Base-by-base conservation (phyloP, 2,888 invertebrate genomes). In the Acanthosepion lycidas region DNA sequence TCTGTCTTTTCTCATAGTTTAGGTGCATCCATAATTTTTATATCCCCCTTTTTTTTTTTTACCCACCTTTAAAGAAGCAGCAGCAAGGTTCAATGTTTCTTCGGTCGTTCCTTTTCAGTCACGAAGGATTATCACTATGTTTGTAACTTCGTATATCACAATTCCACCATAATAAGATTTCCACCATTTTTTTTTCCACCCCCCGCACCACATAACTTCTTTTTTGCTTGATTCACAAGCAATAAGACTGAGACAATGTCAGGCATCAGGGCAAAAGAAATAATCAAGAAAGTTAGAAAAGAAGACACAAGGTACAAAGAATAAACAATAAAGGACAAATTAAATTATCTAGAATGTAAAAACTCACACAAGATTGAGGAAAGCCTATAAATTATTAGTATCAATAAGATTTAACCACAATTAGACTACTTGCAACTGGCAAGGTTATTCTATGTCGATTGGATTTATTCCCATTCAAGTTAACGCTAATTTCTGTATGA, bases 91-190 rank as follows among this genome's bases (percentile, higher is more conserved):
- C n/a, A n/a, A 33, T 78, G 78, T 78, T 33, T 78, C 33, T 78
- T 9, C 33, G 5, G 6, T n/a, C n/a, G n/a, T 78, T 78, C 33
- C 78, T n/a, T n/a, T 78, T 33, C 78, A 78, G 78, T 78, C 78
- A 15, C n/a, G n/a, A n/a, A 78, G 78, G 78, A 33, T n/a, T 33
- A 78, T 78, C 78, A n/a, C 78, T 3, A 78, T 78, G n/a, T 78
- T 78, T 78, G n/a, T n/a, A 28, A n/a, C 78, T n/a, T 78, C n/a
- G 78, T 78, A 78, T 78, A n/a, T n/a, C n/a, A 78, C 78, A n/a
- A 78, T 78, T 78, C 78, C 78, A 78, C 78, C 15, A 78, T 78
- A 78, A 78, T 78, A 78, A 78, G 12, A 78, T 78, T n/a, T n/a
- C n/a, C n/a, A 78, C 78, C 18, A 18, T n/a, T 59, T 59, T 59